A percentile compares a stretch with the other conserved stretches of the same genome.
Evolutionary conservation across 1,140 invertebrate species (phyloP).

Genomic region (Trichonephila clavipes): DNA sequence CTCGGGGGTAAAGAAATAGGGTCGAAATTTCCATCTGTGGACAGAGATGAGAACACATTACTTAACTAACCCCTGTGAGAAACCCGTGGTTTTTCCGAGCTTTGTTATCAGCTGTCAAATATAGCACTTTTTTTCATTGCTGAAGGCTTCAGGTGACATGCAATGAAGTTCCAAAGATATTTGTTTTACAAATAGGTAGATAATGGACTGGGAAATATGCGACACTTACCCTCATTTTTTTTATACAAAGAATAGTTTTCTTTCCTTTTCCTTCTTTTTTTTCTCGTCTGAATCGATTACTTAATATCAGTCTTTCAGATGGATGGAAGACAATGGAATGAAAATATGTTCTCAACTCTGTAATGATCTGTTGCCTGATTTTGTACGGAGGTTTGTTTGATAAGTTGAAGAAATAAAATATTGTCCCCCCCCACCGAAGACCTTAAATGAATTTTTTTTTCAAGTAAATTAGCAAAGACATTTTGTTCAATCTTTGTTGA

Average conservation of each 20-base stretch:
- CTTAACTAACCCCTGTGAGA: not conserved
- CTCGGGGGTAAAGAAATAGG: not conserved
- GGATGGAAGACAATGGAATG: not conserved
- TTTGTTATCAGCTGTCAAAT: not conserved
- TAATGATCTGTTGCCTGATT: too few species aligned
- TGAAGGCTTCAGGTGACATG: not conserved
- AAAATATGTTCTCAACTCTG: too few species aligned
- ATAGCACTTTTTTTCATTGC: not conserved
- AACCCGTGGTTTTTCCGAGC: not conserved
- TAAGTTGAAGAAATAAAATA: not conserved
- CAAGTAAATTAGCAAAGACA: too few species aligned
- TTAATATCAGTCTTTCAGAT: not conserved
- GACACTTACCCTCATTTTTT: not conserved
- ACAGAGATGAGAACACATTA: not conserved
- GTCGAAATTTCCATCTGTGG: not conserved
- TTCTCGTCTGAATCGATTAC: not conserved
- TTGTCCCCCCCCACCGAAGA: not conserved
- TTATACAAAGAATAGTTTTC: not conserved
- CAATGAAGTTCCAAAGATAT: not conserved
- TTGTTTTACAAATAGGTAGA: conserved; percentile 1
- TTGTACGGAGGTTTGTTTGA: not conserved
- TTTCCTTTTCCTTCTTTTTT: not conserved
- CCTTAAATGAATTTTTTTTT: not conserved
- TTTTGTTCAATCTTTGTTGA: too few species aligned
- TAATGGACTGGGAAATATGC: not conserved